Base-by-base conservation (phyloP, 2,797 vertebrate species). In the Danio albolineatus region DNA sequence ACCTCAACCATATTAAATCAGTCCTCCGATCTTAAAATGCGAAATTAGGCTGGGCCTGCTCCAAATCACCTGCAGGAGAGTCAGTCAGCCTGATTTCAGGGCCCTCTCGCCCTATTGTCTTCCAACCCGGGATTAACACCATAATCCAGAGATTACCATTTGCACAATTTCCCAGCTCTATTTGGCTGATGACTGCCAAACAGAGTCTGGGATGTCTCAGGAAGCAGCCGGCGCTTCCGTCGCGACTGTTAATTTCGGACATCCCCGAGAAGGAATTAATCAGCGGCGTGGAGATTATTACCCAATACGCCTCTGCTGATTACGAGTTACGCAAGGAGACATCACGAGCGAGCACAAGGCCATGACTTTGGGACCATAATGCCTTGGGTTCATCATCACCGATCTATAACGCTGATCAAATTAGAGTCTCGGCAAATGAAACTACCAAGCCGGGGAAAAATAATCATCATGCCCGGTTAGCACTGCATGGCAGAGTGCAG, bases 91-190 rank as follows among this genome's bases (percentile, higher is more conserved):
- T 59, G 14, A 28, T 60, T 75, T 74, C 43, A 28, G 54, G 43
- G 21, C 61, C 65, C 77, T 57, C 19, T 75, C 48, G 38, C 73
- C 59, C 51, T 56, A 21, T 73, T 39, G 65, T 67, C 38, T 78
- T 78, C 61, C 74, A 79, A 7, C 49, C 61, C 7, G 49, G 82
- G 82, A 83, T 82, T 82, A 83, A 61, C 19, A 13, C 38, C 51
- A 56, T 81, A 85, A 85, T 85, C 76, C 19, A 9, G 57, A 73
- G 79, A 83, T 83, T 83, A 83, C n/a, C 54, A 48, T 41, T 60
- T 76, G 78, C 51, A 76, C 53, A 48, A 46, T 73, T 73, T 79
- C 53, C 28, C 60, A 62, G 44, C 19, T 67, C 69, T 38, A n/a
- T 59, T 53, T 16, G 43, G 39, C 44, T 49, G 13, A 10, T 39